These are phyloP conservation scores for Silurus asotus DNA, from an alignment of 2,113 vertebrate species.

Conservation along the genomic window DNA sequence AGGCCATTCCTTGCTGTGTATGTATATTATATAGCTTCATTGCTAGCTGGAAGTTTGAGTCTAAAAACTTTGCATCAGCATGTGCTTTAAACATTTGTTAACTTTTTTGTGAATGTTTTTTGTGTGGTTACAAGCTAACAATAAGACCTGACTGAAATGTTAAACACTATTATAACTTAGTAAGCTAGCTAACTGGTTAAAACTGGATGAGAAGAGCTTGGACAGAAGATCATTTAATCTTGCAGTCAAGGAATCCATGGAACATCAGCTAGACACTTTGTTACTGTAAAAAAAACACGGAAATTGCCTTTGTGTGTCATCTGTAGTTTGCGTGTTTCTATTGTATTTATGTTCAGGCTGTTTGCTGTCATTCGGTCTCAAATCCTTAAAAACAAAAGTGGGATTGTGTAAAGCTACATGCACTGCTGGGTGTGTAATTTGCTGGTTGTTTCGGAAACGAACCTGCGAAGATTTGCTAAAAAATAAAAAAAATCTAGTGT, in stretches of 20 bases:
- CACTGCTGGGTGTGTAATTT: conserved; percentile 3
- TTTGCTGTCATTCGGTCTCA: conserved; percentile 48
- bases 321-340: conserved; percentile 49
- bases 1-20: neutral
- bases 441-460: neutral
- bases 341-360: conserved; percentile 55
- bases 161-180: neutral
- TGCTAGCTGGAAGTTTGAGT: neutral
- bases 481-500: neutral
- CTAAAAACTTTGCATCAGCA: neutral
- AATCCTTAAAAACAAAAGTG: neutral
- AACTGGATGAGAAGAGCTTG: neutral
- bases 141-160: neutral
- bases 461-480: neutral
- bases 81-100: neutral
- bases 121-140: neutral
- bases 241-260: conserved; percentile 19
- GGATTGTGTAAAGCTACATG: conserved; percentile 6
- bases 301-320: conserved; percentile 67
- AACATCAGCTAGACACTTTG: conserved; percentile 46
- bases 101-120: neutral
- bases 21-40: neutral
- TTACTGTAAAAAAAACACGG: conserved; percentile 58
- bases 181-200: neutral
- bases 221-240: neutral